These are phyloP conservation scores for Drosophila koepferae DNA, from an alignment of 2,888 invertebrate species.

Conservation along the genomic window DNA sequence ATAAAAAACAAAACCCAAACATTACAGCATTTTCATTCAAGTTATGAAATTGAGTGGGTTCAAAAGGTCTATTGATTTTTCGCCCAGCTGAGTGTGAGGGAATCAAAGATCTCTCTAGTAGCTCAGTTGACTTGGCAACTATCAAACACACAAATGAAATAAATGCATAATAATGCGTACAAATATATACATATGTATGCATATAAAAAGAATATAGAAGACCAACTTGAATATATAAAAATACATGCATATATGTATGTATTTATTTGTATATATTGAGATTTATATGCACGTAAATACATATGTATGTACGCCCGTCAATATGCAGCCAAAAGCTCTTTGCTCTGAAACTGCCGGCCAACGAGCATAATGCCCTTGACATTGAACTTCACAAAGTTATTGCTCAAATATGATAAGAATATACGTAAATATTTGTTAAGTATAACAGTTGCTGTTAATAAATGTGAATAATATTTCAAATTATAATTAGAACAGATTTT, in stretches of 20 bases:
- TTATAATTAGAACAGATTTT: not conserved
- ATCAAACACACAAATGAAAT: not conserved
- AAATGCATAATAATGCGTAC: conserved; percentile 1
- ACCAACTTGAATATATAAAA: conserved; percentile 2
- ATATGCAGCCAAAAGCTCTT: conserved; percentile 16
- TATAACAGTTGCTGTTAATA: not conserved
- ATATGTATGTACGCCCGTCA: not conserved
- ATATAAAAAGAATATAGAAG: not conserved
- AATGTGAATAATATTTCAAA: not conserved
- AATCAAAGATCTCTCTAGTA: not conserved
- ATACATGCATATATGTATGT: not conserved
- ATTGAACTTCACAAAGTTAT: conserved; percentile 26
- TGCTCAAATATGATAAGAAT: not conserved
- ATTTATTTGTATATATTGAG: not conserved
- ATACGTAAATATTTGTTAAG: not conserved
- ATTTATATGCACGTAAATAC: not conserved
- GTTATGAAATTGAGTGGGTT: conserved; percentile 32
- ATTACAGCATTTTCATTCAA: conserved; percentile 30
- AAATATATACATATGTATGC: not conserved
- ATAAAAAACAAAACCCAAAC: conserved; percentile 32
- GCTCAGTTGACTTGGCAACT: conserved; percentile 3
- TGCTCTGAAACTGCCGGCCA: conserved; percentile 26
- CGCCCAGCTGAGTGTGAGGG: not conserved
- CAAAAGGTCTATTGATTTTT: conserved; percentile 23
- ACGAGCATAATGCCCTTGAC: conserved; percentile 40